Percentiles rank a stretch among this genome's conserved stretches.
phyloP scores from a whole-genome alignment of 2,113 vertebrate species.

The Tauraco erythrolophus region DNA sequence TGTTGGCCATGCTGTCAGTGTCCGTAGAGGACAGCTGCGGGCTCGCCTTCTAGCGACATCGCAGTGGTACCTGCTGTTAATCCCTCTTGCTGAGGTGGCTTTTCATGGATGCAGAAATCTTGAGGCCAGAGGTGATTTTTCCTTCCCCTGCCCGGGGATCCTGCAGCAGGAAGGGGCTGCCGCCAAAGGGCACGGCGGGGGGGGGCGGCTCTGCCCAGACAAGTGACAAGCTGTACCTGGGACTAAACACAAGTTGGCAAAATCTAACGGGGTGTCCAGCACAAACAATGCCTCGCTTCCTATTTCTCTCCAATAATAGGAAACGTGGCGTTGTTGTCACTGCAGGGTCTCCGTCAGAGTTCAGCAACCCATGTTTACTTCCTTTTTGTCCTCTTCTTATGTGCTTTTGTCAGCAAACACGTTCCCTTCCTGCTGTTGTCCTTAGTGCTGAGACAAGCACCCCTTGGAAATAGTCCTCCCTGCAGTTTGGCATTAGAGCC shows the following conservation, averaged over 20 bases:
- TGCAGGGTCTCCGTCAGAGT: neutral
- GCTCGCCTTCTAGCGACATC: neutral
- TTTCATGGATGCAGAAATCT: neutral
- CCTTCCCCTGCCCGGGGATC: neutral
- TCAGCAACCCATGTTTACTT: neutral
- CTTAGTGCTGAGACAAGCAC: neutral
- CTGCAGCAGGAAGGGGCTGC: conserved; percentile 11
- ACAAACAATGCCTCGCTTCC: conserved; percentile 20
- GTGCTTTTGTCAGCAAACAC: conserved; percentile 2
- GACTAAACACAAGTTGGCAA: neutral
- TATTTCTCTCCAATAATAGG: conserved; percentile 13
- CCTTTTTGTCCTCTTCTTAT: neutral
- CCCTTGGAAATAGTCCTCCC: neutral
- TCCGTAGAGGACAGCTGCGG: neutral
- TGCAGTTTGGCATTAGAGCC: neutral
- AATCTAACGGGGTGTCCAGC: neutral
- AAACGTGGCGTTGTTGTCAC: neutral
- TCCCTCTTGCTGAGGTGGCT: neutral
- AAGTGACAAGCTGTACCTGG: neutral
- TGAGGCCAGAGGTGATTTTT: neutral
- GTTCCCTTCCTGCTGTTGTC: conserved; percentile 16
- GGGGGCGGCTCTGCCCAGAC: neutral
- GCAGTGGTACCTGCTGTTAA: neutral
- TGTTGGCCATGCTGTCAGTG: neutral
- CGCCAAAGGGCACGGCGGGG: accelerated